Evolutionary conservation across 92 coral and sea anemone species (phyloP).

Genomic region (Epizoanthus ramosus): DNA sequence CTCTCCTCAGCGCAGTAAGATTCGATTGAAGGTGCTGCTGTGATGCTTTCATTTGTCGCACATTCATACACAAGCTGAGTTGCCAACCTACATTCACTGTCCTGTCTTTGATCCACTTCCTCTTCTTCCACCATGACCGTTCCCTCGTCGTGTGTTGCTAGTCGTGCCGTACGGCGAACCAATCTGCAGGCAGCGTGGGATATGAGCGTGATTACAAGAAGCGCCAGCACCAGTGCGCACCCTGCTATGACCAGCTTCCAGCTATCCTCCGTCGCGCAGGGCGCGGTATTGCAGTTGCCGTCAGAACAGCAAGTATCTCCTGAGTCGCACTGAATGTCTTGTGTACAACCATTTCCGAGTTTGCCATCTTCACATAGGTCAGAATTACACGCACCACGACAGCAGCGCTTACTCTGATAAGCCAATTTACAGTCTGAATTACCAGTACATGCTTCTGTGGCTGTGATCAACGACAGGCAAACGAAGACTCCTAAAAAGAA

Average conservation of each 20-base stretch:
- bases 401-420: neutral
- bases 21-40: too few species aligned
- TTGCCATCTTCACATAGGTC: slow-evolving; percentile 13
- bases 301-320: slow-evolving; percentile 5
- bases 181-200: neutral
- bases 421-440: neutral
- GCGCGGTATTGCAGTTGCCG: neutral
- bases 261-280: neutral
- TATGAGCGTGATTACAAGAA: neutral
- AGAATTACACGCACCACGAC: neutral
- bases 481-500: neutral
- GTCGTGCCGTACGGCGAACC: neutral
- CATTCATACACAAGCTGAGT: too few species aligned
- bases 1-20: too few species aligned
- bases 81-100: neutral
- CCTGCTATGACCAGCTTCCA: neutral
- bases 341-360: neutral
- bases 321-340: neutral
- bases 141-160: too few species aligned
- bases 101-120: neutral
- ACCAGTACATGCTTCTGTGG: neutral
- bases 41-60: too few species aligned
- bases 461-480: neutral
- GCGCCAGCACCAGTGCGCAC: neutral
- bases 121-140: neutral